These are phyloP conservation scores for Entomobrya multifasciata DNA, from an alignment of 2,888 invertebrate genomes.

Conservation along the genomic window DNA sequence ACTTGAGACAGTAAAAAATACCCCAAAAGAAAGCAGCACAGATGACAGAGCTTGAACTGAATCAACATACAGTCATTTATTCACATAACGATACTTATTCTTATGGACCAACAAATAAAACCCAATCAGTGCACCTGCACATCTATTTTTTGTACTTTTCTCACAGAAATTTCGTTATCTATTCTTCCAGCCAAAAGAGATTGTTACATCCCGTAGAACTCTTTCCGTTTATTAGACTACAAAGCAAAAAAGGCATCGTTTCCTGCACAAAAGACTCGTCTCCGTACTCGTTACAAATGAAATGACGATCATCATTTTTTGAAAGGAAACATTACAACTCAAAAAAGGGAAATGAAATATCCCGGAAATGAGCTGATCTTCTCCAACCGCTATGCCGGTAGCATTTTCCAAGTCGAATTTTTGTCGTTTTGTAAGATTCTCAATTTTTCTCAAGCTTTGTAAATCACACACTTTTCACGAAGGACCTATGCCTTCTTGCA, in stretches of 20 bases:
- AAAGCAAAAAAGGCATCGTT: neutral
- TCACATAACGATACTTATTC: too few relatives aligned
- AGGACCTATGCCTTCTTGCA: too few relatives aligned
- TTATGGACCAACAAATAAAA: too few relatives aligned
- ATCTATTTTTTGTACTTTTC: too few relatives aligned
- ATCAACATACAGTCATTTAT: too few relatives aligned
- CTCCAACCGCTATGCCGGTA: neutral
- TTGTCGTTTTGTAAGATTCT: neutral
- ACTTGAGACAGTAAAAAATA: too few relatives aligned
- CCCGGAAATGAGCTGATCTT: conserved; percentile 37
- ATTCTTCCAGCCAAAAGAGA: too few relatives aligned
- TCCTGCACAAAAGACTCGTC: too few relatives aligned
- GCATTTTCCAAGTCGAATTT: neutral
- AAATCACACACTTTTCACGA: neutral
- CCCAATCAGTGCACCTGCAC: too few relatives aligned
- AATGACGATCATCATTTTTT: neutral
- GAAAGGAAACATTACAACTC: neutral
- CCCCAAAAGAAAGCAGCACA: too few relatives aligned
- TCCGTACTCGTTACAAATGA: neutral
- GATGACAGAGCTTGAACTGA: too few relatives aligned
- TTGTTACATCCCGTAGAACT: neutral
- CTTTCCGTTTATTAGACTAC: neutral
- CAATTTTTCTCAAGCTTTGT: neutral
- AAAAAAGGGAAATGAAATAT: conserved; percentile 34
- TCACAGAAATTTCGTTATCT: too few relatives aligned